Evolutionary conservation across 2,797 vertebrate genomes (phyloP).

Genomic region (Anabacerthia variegaticeps): DNA sequence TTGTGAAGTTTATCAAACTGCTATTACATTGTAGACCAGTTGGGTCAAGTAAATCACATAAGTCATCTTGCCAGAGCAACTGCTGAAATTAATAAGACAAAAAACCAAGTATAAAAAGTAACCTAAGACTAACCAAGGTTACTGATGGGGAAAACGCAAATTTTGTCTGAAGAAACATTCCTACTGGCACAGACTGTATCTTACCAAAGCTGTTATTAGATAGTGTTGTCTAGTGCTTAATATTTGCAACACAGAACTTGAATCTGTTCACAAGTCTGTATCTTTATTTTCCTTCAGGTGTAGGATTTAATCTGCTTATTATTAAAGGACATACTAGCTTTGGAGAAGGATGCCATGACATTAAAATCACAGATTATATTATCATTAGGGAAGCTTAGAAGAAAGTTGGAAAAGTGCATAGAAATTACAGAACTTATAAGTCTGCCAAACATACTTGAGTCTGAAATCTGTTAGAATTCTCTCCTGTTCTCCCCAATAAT

Average conservation of each 20-base stretch:
- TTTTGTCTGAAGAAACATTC: not conserved
- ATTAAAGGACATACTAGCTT: not conserved
- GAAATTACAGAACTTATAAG: not conserved
- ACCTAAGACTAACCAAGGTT: not conserved
- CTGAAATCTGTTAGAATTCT: not conserved
- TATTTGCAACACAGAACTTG: not conserved
- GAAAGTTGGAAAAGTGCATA: not conserved
- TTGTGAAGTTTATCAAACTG: not conserved
- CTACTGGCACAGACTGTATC: not conserved
- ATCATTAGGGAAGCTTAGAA: not conserved
- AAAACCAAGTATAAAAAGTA: not conserved
- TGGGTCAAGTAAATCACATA: not conserved
- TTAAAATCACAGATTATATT: slow-evolving; percentile 11
- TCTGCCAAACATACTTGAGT: not conserved
- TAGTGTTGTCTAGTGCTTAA: not conserved
- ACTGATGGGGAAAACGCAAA: not conserved
- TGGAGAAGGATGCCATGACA: not conserved
- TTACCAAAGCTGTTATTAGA: not conserved
- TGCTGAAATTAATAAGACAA: not conserved
- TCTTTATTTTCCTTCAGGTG: not conserved
- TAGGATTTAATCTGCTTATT: slow-evolving; percentile 21
- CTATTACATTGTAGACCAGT: not conserved
- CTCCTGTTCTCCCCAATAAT: not conserved
- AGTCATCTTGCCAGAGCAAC: not conserved
- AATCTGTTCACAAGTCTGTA: not conserved